Percentiles rank a stretch among this genome's conserved stretches.
Evolutionary conservation across 2,888 invertebrate species (phyloP).

Genomic region (Schizaphis graminum): DNA sequence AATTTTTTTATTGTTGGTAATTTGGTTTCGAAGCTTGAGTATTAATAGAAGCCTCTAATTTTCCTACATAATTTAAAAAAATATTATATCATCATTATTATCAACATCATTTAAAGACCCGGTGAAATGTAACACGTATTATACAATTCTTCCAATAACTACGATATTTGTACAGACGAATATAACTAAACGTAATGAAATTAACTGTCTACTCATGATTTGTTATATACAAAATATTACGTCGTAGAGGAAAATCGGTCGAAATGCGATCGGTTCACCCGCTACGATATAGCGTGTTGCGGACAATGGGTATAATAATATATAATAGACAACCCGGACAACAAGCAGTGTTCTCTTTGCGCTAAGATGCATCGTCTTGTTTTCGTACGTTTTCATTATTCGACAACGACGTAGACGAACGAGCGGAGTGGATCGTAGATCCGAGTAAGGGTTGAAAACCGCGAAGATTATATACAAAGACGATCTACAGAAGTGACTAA

Average conservation of each 20-base stretch:
- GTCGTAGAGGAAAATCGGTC: background rate
- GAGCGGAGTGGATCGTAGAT: background rate
- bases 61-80: too few relatives aligned
- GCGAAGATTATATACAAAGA: background rate
- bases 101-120: too few relatives aligned
- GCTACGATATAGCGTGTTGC: background rate
- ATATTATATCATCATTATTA: too few relatives aligned
- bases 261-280: background rate
- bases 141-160: too few relatives aligned
- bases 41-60: too few relatives aligned
- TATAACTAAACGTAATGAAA: too few relatives aligned
- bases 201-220: too few relatives aligned
- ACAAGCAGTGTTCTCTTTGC: background rate
- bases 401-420: background rate
- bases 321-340: background rate
- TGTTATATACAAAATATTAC: too few relatives aligned
- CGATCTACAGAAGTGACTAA: background rate
- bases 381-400: background rate
- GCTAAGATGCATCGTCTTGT: background rate
- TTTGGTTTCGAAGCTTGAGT: background rate
- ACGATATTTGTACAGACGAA: too few relatives aligned
- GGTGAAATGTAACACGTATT: too few relatives aligned
- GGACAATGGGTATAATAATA: background rate
- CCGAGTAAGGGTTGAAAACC: background rate
- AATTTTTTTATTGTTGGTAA: background rate